Conservation (phyloP, 2,797 vertebrate species). For the Podarcis siculus region DNA sequence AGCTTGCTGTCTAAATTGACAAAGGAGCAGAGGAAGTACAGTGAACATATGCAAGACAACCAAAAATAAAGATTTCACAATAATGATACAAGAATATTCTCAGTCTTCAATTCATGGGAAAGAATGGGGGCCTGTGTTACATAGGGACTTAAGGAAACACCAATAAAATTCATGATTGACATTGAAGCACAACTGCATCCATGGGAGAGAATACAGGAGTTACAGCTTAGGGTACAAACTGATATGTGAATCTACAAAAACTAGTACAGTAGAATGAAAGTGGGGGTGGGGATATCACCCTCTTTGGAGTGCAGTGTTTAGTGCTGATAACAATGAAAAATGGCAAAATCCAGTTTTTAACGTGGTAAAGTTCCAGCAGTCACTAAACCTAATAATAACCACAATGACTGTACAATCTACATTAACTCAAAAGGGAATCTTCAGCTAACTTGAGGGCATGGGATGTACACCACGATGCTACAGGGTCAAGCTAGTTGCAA, state of each 20-base stretch:
- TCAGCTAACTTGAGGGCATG: neutral
- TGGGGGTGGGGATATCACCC: neutral
- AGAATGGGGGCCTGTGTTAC: neutral
- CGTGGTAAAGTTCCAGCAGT: neutral
- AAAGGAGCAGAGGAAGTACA: neutral
- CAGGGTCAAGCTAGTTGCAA: neutral
- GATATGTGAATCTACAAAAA: neutral
- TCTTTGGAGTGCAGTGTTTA: too few relatives aligned
- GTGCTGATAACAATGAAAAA: neutral
- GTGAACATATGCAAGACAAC: neutral
- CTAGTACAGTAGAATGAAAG: neutral
- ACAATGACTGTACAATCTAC: neutral
- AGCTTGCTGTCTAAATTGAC: neutral
- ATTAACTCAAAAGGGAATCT: neutral
- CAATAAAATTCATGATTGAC: neutral
- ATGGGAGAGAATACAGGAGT: neutral
- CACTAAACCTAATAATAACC: neutral
- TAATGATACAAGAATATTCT: neutral
- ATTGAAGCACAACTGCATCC: neutral
- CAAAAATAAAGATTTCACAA: neutral
- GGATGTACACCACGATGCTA: neutral
- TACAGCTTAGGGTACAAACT: neutral
- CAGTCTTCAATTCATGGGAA: neutral
- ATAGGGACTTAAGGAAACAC: neutral
- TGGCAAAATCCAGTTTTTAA: neutral